Base-by-base conservation (phyloP, 2,113 vertebrate species). In the Campylomormyrus numenius region DNA sequence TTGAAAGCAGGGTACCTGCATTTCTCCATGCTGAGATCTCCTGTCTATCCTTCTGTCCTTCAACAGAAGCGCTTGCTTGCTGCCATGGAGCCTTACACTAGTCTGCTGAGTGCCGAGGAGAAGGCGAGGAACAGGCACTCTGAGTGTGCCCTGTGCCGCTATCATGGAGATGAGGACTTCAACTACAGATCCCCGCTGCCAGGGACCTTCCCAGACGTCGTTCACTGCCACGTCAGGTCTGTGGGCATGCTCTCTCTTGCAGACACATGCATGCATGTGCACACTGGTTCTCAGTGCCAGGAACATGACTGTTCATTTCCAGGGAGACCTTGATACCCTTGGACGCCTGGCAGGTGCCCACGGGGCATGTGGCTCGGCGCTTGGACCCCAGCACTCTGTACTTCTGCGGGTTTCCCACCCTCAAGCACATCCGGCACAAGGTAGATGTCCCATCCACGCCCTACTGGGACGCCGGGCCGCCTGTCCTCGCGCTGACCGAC, bases 321-420 rank as follows among this genome's bases (percentile, higher is more conserved):
- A 99, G 98, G 94, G 94, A 93, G 92, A 95, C 95, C 89, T 83
- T 94, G 87, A 96, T 99, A 93, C 96, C 98, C 49, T 94, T 99
- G 96, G 97, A 99, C 53, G 97, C 97, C 88, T 99, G 98, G 98
- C 96, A 94, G 0, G 97, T 99, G 58, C 93, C 96, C 70, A 93
- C 97, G 91, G 96, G 93, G 50, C 94, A 96, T 42, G 95, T 97
- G 90, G 94, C 94, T 90, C 96, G 94, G 49, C 94, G 92, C n/a
- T 88, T 97, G 24, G 97, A 99, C 94, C 96, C 96, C 90, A 96
- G 95, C 5, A 93, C 95, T 10, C 94, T 99, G 3, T 99, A 99
- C 94, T 99, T 99, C 94, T 98, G 98, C 92, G 98, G 98, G 89
- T 99, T 99, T 94, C 98, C 98, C 92, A 98, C 98, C 27, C 93